phyloP scores from a whole-genome alignment of 2,113 vertebrate genomes.

The Menura novaehollandiae region DNA sequence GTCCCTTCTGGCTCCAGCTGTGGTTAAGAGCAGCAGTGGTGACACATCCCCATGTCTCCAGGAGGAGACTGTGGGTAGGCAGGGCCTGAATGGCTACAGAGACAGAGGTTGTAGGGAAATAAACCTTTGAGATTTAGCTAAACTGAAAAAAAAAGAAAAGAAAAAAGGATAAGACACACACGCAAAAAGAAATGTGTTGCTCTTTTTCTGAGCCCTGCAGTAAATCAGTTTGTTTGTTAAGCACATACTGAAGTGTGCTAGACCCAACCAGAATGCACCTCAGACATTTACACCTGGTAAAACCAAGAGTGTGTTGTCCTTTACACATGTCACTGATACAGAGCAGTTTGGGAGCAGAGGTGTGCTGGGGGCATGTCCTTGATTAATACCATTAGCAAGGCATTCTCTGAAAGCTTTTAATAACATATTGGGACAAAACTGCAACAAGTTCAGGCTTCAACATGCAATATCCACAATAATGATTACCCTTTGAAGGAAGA shows the following conservation, averaged over 20 bases:
- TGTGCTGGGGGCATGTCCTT: neutral
- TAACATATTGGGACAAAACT: neutral
- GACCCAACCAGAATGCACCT: neutral
- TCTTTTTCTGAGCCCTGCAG: neutral
- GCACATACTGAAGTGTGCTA: neutral
- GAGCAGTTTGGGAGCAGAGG: neutral
- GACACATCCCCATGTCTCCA: neutral
- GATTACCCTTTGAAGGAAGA: neutral
- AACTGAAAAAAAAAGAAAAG: neutral
- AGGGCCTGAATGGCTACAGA: neutral
- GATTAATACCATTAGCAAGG: neutral
- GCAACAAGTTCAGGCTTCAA: slow-evolving; percentile 9
- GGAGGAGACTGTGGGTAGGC: neutral
- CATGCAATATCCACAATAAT: slow-evolving; percentile 12
- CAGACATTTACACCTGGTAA: neutral
- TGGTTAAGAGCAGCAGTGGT: rapidly evolving
- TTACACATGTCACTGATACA: neutral
- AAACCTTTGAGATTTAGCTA: neutral
- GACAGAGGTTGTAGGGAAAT: neutral
- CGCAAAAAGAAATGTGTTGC: neutral
- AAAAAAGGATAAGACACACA: neutral
- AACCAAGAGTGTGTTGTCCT: neutral
- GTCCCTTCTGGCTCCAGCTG: neutral
- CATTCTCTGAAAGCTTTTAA: neutral
- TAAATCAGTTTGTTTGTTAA: slow-evolving; percentile 4